Base-by-base conservation (phyloP, 2,888 invertebrate genomes). In the Hedya salicella region DNA sequence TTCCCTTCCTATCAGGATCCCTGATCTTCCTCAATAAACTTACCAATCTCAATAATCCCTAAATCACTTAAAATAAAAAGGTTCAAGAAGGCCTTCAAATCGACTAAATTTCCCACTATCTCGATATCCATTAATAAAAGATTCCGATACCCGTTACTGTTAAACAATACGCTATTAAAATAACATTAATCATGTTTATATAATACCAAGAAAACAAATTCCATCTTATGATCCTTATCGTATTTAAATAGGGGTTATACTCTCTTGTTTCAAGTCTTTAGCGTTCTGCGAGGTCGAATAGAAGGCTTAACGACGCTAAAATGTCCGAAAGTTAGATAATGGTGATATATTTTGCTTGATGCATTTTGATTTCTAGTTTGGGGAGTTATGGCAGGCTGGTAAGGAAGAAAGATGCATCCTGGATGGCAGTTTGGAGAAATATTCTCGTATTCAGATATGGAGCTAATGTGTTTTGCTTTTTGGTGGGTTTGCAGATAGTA, bases 111-210 rank as follows among this genome's bases (percentile, higher is more conserved):
- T 48, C 56, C 59, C 62, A 67, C 69, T 69, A 71, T 70, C 67
- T 64, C 50, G 52, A 67, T 59, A 54, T 46, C 69, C 72, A 70
- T 72, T 73, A 73, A 73, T 72, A 75, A 72, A 73, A 75, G 72
- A 68, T 49, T 17, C 44, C 16, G 57, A 64, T 66, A 60, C 71
- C 68, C n/a, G 57, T 68, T 63, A 62, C 62, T 68, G 66, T 70
- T 76, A 82, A 82, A 85, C 85, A 85, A 83, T 82, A 77, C 72
- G 79, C 82, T 83, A 83, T 85, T 81, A 85, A 79, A 81, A 78
- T 72, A 71, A 77, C 85, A 84, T 85, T 85, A 83, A 85, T 85
- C 85, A 83, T 78, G 60, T 70, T 73, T 73, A 71, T 42, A 42
- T 21, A 48, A 4, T n/a, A 42, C 57, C n/a, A 46, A 30, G 44